These are phyloP conservation scores for Danio kyathit DNA, from an alignment of 2,797 vertebrate genomes.

Conservation along the genomic window DNA sequence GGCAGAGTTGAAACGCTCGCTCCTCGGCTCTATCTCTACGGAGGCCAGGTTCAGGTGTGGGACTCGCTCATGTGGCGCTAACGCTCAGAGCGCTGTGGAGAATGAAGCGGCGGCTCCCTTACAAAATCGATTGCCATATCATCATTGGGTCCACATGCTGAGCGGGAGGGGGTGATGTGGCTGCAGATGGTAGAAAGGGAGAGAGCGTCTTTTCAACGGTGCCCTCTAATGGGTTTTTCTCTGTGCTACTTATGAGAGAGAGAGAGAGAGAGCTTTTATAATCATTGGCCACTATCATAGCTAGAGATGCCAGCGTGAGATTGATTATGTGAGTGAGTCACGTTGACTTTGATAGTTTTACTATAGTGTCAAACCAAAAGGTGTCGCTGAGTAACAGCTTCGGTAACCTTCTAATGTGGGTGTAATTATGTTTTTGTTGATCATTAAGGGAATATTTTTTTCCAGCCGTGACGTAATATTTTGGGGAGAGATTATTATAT, in stretches of 20 bases:
- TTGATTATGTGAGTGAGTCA: conserved; percentile 43
- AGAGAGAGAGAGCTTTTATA: conserved; percentile 41
- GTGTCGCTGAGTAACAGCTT: conserved; percentile 19
- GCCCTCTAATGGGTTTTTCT: conserved; percentile 45
- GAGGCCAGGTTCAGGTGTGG: conserved; percentile 40
- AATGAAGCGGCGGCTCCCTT: conserved; percentile 58
- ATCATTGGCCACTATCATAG: conserved; percentile 46
- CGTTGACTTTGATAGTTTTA: conserved; percentile 39
- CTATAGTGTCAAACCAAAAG: conserved; percentile 32
- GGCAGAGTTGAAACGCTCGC: conserved; percentile 8
- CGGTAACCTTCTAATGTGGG: conserved; percentile 22
- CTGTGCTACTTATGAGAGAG: conserved; percentile 38
- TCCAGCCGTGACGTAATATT: not conserved
- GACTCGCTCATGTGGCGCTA: conserved; percentile 48
- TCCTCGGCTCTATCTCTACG: conserved; percentile 14
- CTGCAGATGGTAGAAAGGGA: conserved; percentile 44
- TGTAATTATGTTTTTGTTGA: conserved; percentile 33
- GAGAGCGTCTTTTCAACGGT: conserved; percentile 24
- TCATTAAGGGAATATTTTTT: conserved; percentile 21
- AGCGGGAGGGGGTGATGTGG: conserved; percentile 28
- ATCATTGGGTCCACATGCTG: conserved; percentile 48
- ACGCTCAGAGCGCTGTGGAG: conserved; percentile 54
- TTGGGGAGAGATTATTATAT: not conserved
- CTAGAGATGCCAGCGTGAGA: conserved; percentile 41
- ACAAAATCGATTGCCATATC: conserved; percentile 61